These are phyloP conservation scores for Bibio marci DNA, from an alignment of 2,888 invertebrate genomes.

Conservation along the genomic window DNA sequence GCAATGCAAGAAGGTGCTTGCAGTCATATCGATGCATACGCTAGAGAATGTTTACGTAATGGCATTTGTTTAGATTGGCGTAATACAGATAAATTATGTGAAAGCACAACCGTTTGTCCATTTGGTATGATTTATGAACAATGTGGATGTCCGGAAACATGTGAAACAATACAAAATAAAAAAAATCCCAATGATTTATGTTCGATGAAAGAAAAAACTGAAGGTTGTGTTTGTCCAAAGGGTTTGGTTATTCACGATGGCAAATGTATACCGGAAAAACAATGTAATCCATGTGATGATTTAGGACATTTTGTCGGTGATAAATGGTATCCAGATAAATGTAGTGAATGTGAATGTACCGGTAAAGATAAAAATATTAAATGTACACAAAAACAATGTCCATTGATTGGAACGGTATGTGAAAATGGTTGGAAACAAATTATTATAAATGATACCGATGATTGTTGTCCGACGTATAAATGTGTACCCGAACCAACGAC, in stretches of 20 bases:
- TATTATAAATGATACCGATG: constrained; percentile 34
- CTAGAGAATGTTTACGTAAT: constrained; percentile 46
- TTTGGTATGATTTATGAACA: constrained; percentile 23
- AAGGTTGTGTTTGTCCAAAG: constrained; percentile 74
- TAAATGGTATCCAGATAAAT: constrained; percentile 46
- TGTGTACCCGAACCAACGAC: constrained; percentile 4
- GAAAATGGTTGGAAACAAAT: constrained; percentile 38
- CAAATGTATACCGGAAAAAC: constrained; percentile 48
- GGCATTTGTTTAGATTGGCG: constrained; percentile 66
- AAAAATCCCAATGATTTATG: constrained; percentile 25
- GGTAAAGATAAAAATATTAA: constrained; percentile 32
- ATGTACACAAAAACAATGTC: constrained; percentile 45
- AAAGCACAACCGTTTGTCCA: constrained; percentile 13
- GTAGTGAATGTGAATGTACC: constrained; percentile 53
- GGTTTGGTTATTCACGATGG: constrained; percentile 53
- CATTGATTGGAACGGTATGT: constrained; percentile 37
- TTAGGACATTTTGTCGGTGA: constrained; percentile 48
- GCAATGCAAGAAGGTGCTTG: constrained; percentile 41
- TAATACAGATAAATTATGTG: constrained; percentile 11
- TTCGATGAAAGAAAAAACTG: constrained; percentile 30
- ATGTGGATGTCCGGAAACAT: constrained; percentile 26
- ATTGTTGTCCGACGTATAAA: constrained; percentile 49
- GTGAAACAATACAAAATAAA: constrained; percentile 16
- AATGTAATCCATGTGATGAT: constrained; percentile 59
- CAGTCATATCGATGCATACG: constrained; percentile 49